Evolutionary conservation across 2,888 invertebrate genomes (phyloP).

Genomic region (Aquatica leii): DNA sequence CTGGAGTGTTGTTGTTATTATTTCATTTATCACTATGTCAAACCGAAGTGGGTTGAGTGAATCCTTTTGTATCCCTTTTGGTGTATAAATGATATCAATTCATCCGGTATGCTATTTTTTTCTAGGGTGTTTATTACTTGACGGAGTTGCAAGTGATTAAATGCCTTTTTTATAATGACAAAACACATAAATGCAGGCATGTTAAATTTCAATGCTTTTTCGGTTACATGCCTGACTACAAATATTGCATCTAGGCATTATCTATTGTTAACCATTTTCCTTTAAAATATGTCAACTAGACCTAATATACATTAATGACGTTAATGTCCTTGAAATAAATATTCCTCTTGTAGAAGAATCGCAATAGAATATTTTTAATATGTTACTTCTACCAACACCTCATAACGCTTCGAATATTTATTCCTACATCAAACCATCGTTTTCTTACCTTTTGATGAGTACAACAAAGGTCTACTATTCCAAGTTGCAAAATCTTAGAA

Average conservation of each 20-base stretch:
- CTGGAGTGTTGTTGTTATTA: not conserved
- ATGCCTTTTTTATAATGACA: no score
- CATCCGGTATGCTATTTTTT: no score
- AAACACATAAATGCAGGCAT: no score
- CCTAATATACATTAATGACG: conserved; percentile 1
- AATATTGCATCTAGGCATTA: not conserved
- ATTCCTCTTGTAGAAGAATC: not conserved
- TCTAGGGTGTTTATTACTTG: no score
- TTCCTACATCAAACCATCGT: not conserved
- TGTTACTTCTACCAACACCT: not conserved
- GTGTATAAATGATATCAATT: not conserved
- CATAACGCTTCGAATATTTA: not conserved
- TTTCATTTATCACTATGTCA: not conserved
- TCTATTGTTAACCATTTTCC: conserved; percentile 8
- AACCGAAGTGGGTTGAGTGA: no score
- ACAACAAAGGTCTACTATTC: not conserved
- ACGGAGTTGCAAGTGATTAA: no score
- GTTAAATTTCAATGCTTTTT: no score
- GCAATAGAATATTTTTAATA: not conserved
- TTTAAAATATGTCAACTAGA: not conserved
- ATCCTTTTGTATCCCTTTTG: not conserved
- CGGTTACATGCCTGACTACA: not conserved
- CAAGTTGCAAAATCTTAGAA: not conserved
- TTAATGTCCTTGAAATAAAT: not conserved
- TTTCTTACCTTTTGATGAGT: conserved; percentile 4